phyloP scores from a whole-genome alignment of 92 coral and sea anemone species.

The Desmophyllum pertusum region DNA sequence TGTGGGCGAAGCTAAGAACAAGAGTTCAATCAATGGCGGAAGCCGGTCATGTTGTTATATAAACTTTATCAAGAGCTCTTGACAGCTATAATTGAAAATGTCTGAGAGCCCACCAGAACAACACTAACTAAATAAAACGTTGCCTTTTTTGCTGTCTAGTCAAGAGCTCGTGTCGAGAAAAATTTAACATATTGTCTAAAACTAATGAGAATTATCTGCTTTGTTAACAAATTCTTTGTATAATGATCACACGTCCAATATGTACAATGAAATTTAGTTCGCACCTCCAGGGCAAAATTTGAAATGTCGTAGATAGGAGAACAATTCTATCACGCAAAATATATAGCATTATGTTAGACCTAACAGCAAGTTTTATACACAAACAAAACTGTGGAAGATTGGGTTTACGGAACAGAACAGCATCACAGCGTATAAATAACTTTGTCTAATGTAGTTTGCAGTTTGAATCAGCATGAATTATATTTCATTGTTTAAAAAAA shows the following conservation, averaged over 20 bases:
- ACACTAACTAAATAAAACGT: background rate
- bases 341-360: background rate
- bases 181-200: background rate
- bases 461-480: constrained; percentile 8
- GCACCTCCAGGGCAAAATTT: background rate
- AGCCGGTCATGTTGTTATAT: background rate
- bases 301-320: background rate
- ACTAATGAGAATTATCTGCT: background rate
- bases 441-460: background rate
- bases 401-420: background rate
- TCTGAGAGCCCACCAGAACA: too few relatives aligned
- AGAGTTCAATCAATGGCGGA: background rate
- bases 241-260: background rate
- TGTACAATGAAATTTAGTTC: background rate
- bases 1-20: background rate
- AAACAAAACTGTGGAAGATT: background rate
- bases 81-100: background rate
- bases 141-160: background rate
- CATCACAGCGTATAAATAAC: background rate
- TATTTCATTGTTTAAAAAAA: background rate
- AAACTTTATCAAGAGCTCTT: background rate
- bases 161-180: background rate
- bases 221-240: background rate
- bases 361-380: background rate
- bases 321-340: background rate